Percentiles rank a stretch among this genome's conserved stretches.
These are phyloP conservation scores for Sciaenops ocellatus DNA, from an alignment of 2,797 vertebrate genomes.

Conservation along the genomic window DNA sequence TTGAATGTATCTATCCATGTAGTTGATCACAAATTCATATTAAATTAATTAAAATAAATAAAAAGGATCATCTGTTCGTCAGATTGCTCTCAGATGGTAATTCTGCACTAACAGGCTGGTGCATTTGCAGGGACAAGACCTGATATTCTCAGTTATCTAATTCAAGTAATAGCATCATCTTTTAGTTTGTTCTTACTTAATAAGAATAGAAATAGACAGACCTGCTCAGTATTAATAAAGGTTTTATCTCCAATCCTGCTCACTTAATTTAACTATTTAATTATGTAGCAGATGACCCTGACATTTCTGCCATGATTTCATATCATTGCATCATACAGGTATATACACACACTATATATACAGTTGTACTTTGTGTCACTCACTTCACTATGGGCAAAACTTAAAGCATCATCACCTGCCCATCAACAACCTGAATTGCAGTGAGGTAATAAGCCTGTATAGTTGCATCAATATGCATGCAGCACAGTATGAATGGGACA, in stretches of 20 bases:
- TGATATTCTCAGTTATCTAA: neutral
- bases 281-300: slow-evolving; percentile 20
- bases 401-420: slow-evolving; percentile 35
- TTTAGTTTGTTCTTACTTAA: neutral
- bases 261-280: slow-evolving; percentile 2
- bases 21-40: neutral
- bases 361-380: no score
- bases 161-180: neutral
- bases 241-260: neutral
- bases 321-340: neutral
- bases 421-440: slow-evolving; percentile 12
- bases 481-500: slow-evolving; percentile 42
- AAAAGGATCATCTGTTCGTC: neutral
- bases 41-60: no score
- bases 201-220: neutral
- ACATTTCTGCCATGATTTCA: neutral
- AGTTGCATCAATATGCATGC: slow-evolving; percentile 62
- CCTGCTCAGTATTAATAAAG: neutral
- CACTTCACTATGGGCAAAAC: neutral
- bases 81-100: slow-evolving; percentile 5
- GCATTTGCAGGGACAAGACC: neutral
- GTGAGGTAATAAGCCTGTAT: slow-evolving; percentile 38
- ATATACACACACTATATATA: no score
- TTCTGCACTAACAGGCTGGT: neutral
- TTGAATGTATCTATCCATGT: neutral